Evolutionary conservation across 2,113 vertebrate species (phyloP).

Genomic region (human (Homo sapiens)): DNA sequence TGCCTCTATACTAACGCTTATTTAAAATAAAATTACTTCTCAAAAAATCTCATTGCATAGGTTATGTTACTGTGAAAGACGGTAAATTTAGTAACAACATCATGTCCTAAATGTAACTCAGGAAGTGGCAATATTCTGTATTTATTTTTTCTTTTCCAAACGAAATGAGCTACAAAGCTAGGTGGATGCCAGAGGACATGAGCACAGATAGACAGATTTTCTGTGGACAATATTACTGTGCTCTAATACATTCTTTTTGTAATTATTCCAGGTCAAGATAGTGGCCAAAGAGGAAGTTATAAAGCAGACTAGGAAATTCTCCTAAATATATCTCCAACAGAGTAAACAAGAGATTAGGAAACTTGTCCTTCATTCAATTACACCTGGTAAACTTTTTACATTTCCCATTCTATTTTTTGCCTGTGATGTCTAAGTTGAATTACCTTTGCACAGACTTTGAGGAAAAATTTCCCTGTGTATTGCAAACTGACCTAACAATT

Average conservation of each 20-base stretch:
- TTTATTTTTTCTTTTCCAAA: not conserved
- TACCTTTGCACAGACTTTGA: not conserved
- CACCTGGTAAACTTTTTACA: not conserved
- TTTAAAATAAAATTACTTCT: not conserved
- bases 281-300: not conserved
- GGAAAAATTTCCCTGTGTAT: not conserved
- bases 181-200: not conserved
- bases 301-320: not conserved
- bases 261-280: not conserved
- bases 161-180: not conserved
- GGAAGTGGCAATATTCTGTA: not conserved
- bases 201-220: not conserved
- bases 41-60: not conserved
- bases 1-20: not conserved
- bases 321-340: not conserved
- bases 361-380: not conserved
- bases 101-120: not conserved
- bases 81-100: not conserved
- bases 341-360: not conserved
- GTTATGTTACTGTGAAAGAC: not conserved
- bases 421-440: not conserved
- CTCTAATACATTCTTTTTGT: not conserved
- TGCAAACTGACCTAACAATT: not conserved
- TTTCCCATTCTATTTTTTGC: not conserved
- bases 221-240: not conserved